Percentiles rank a stretch among this genome's conserved stretches.
These are phyloP conservation scores for Rhopilema esculentum DNA, from an alignment of 30 jellyfish, hydroid and myxozoan species.

Conservation along the genomic window DNA sequence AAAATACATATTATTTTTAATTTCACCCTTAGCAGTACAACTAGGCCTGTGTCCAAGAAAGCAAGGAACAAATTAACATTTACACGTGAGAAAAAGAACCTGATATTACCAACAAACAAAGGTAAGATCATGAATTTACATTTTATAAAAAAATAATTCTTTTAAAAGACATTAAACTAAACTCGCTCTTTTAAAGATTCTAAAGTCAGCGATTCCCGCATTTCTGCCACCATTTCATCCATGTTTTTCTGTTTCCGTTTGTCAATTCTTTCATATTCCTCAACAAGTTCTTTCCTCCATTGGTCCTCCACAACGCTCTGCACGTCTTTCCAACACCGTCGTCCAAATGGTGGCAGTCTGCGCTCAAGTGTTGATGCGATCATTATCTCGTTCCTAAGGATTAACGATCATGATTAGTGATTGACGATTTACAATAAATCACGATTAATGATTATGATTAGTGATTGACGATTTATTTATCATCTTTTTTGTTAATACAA, in stretches of 20 bases:
- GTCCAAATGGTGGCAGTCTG: not conserved
- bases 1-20: no score
- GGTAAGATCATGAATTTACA: no score
- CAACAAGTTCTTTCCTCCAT: constrained; percentile 50
- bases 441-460: not conserved
- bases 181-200: constrained; percentile 25
- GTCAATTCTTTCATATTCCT: constrained; percentile 31
- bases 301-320: constrained; percentile 54
- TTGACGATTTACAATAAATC: not conserved
- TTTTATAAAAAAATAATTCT: no score
- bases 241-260: constrained; percentile 10
- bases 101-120: no score
- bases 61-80: no score
- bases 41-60: no score
- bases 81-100: no score
- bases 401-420: not conserved
- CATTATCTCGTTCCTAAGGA: constrained; percentile 44
- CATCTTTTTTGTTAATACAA: not conserved
- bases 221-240: not conserved
- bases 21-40: no score
- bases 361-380: constrained; percentile 39
- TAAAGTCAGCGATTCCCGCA: not conserved
- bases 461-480: not conserved
- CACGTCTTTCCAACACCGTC: constrained; percentile 55
- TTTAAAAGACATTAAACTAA: no score